Conservation (phyloP, 2,888 invertebrate species). For the Volucella zonaria region DNA sequence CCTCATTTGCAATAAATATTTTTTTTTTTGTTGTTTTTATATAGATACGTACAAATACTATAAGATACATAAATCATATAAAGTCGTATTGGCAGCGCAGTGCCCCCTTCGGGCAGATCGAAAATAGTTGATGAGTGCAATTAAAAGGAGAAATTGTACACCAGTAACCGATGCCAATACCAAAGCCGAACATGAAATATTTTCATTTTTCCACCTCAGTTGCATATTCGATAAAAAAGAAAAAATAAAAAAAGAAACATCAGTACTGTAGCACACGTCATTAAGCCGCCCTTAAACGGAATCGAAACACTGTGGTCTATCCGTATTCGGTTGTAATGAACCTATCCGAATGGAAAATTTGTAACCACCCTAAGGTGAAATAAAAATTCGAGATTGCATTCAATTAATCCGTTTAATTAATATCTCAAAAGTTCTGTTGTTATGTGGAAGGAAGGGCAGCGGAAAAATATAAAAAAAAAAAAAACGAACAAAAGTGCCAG, state of each 20-base stretch:
- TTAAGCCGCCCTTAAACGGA: constrained; percentile 34
- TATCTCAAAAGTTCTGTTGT: constrained; percentile 61
- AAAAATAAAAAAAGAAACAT: neutral
- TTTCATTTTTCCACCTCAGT: constrained; percentile 46
- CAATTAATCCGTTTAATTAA: constrained; percentile 73
- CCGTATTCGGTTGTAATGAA: constrained; percentile 44
- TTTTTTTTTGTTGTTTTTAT: constrained; percentile 7
- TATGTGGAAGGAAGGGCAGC: too few relatives aligned
- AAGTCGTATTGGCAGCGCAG: neutral
- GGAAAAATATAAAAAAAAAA: too few relatives aligned
- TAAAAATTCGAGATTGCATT: constrained; percentile 69
- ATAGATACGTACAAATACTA: constrained; percentile 21
- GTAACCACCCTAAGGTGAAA: constrained; percentile 66
- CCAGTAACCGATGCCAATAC: neutral
- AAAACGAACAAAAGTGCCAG: too few relatives aligned
- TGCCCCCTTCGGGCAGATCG: constrained; percentile 1
- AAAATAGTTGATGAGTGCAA: constrained; percentile 68
- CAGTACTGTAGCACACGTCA: constrained; percentile 43
- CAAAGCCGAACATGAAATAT: constrained; percentile 26
- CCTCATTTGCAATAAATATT: constrained; percentile 64
- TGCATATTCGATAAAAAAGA: neutral
- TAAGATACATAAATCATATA: neutral
- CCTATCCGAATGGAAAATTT: constrained; percentile 69
- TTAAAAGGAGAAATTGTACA: constrained; percentile 69
- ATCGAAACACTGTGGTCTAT: constrained; percentile 22